phyloP scores from a whole-genome alignment of 2,797 vertebrate species.

The Macroramphosus scolopax region DNA sequence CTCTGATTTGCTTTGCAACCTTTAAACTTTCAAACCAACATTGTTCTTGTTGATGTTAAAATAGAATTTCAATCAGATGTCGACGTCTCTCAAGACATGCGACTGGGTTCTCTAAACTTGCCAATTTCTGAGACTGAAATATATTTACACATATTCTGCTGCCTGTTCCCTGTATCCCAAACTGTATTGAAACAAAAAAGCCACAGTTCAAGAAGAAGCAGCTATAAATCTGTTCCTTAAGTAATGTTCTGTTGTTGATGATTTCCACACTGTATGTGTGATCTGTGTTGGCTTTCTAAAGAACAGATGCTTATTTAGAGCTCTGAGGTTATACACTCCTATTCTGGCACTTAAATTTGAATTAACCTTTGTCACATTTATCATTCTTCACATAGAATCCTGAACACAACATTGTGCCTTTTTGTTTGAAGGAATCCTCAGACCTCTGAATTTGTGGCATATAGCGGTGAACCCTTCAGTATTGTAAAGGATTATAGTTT shows the following conservation, averaged over 20 bases:
- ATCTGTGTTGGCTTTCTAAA: conserved; percentile 17
- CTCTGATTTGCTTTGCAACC: conserved; percentile 79
- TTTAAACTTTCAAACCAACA: conserved; percentile 32
- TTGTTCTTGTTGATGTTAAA: conserved; percentile 16
- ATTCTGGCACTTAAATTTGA: not conserved
- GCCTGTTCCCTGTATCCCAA: too few relatives aligned
- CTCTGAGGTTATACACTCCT: conserved; percentile 49
- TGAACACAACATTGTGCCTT: not conserved
- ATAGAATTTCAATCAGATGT: too few relatives aligned
- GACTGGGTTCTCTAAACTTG: too few relatives aligned
- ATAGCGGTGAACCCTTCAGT: conserved; percentile 5
- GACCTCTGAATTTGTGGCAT: conserved; percentile 34
- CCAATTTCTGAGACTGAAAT: too few relatives aligned
- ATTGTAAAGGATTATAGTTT: conserved; percentile 5
- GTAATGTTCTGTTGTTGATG: conserved; percentile 12
- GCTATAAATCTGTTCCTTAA: conserved; percentile 16
- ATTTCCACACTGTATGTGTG: conserved; percentile 14
- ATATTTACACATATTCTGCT: conserved; percentile 10
- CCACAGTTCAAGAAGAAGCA: conserved; percentile 33
- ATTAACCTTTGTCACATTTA: not conserved
- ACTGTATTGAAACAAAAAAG: not conserved
- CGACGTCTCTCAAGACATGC: too few relatives aligned
- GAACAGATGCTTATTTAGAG: conserved; percentile 25
- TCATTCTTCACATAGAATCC: too few relatives aligned
- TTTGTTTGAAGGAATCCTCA: conserved; percentile 31